Percentiles rank a stretch among this genome's conserved stretches.
phyloP scores from a whole-genome alignment of 2,797 vertebrate genomes.

The Petrocephalus schoutedeni region DNA sequence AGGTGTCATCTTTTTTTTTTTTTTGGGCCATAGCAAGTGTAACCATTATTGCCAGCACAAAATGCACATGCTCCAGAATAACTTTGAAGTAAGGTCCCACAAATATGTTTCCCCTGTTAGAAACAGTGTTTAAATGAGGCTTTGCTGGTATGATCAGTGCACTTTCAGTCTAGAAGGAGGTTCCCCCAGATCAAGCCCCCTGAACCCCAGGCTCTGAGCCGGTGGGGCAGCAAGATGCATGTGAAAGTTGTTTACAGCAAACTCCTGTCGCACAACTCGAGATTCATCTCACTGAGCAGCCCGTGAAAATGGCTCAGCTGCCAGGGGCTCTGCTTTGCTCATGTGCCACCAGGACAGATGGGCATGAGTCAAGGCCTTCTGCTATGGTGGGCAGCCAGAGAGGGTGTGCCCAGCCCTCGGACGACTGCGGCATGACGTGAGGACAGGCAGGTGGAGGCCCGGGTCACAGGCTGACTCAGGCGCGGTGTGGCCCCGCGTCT shows the following conservation, averaged over 20 bases:
- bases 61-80: not conserved
- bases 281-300: constrained; percentile 12
- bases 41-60: not conserved
- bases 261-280: constrained; percentile 23
- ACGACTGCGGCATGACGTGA: constrained; percentile 46
- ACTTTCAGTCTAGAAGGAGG: not conserved
- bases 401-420: constrained; percentile 44
- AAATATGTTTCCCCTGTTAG: not conserved
- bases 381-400: constrained; percentile 55
- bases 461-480: constrained; percentile 71
- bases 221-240: constrained; percentile 24
- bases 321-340: constrained; percentile 54
- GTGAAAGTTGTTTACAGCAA: constrained; percentile 37
- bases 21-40: not conserved
- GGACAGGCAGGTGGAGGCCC: constrained; percentile 65
- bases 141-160: not conserved
- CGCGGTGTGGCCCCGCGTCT: constrained; percentile 62
- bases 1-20: not conserved
- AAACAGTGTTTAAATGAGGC: not conserved
- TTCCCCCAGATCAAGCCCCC: too few species aligned
- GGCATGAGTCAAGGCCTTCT: constrained; percentile 75
- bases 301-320: constrained; percentile 47
- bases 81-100: not conserved
- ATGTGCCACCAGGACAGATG: constrained; percentile 69
- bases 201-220: not conserved